A percentile compares a stretch with the other conserved stretches of the same genome.
Evolutionary conservation across 2,797 vertebrate genomes (phyloP).

Genomic region (Eptatretus atami): DNA sequence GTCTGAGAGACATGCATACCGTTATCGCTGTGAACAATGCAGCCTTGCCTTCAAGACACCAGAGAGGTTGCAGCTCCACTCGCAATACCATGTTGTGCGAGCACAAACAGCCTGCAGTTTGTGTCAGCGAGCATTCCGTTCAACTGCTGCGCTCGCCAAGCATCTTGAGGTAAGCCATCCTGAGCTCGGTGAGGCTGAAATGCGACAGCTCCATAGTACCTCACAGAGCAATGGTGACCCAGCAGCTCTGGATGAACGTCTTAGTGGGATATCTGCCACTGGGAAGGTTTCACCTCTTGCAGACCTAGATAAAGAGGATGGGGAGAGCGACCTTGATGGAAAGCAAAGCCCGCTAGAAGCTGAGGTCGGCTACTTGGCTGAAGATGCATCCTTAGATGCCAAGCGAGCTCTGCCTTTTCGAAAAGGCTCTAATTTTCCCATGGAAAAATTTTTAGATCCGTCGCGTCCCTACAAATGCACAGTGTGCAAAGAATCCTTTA

Average conservation of each 20-base stretch:
- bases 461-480: conserved; percentile 97
- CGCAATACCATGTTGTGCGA: conserved; percentile 87
- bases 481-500: conserved; percentile 97
- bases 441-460: conserved; percentile 96
- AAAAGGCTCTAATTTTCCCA: conserved; percentile 94
- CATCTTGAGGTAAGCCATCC: conserved; percentile 88
- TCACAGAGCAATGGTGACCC: conserved; percentile 80
- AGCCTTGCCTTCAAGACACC: conserved; percentile 95
- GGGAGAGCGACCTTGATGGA: conserved; percentile 78
- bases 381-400: conserved; percentile 82
- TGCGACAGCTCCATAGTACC: conserved; percentile 85
- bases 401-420: conserved; percentile 88
- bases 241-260: conserved; percentile 50
- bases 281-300: conserved; percentile 64
- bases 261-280: conserved; percentile 18
- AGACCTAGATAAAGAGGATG: conserved; percentile 77
- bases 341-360: conserved; percentile 91
- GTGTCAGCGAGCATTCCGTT: conserved; percentile 88
- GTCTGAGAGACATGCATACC: conserved; percentile 91
- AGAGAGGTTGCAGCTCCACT: conserved; percentile 87
- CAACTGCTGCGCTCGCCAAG: conserved; percentile 82
- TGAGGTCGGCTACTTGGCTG: conserved; percentile 59
- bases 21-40: conserved; percentile 93
- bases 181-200: conserved; percentile 79
- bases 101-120: conserved; percentile 97